A percentile compares a stretch with the other conserved stretches of the same genome.
phyloP scores from a whole-genome alignment of 2,797 vertebrate genomes.

The Lacerta agilis region DNA sequence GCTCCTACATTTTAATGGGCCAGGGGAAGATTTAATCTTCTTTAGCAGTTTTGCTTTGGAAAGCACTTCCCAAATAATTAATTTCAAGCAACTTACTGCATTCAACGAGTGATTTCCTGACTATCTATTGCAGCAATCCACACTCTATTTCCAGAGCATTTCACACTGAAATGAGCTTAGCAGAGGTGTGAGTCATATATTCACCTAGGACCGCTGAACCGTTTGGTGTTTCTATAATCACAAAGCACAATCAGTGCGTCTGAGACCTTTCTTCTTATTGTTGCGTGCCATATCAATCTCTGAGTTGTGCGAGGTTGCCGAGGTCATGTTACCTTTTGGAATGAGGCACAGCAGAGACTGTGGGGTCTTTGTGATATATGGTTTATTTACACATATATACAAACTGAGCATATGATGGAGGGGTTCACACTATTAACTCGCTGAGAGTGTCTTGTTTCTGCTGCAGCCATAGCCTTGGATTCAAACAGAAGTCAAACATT shows the following conservation, averaged over 20 bases:
- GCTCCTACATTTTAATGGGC: slow-evolving; percentile 49
- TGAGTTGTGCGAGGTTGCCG: too few relatives aligned
- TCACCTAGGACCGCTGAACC: slow-evolving; percentile 45
- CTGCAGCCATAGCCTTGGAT: too few relatives aligned
- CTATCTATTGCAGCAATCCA: slow-evolving; percentile 52
- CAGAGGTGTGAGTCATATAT: slow-evolving; percentile 42
- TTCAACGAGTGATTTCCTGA: slow-evolving; percentile 50
- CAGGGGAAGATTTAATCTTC: slow-evolving; percentile 50
- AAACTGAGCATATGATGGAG: too few relatives aligned
- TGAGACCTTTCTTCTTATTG: slow-evolving; percentile 33
- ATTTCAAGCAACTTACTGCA: slow-evolving; percentile 63
- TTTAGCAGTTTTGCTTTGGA: slow-evolving; percentile 54
- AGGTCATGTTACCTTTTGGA: too few relatives aligned
- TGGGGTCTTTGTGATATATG: too few relatives aligned
- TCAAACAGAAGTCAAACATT: too few relatives aligned
- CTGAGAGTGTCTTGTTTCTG: too few relatives aligned
- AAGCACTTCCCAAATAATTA: slow-evolving; percentile 64
- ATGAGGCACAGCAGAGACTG: too few relatives aligned
- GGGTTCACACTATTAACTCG: too few relatives aligned
- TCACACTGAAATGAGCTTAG: slow-evolving; percentile 58
- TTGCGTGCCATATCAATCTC: too few relatives aligned
- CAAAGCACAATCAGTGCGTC: slow-evolving; percentile 35
- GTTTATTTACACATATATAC: too few relatives aligned
- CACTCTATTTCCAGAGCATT: slow-evolving; percentile 63
- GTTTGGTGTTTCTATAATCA: slow-evolving; percentile 56